Base-by-base conservation (phyloP, 2,797 vertebrate species). In the Poliocrania exsul region DNA sequence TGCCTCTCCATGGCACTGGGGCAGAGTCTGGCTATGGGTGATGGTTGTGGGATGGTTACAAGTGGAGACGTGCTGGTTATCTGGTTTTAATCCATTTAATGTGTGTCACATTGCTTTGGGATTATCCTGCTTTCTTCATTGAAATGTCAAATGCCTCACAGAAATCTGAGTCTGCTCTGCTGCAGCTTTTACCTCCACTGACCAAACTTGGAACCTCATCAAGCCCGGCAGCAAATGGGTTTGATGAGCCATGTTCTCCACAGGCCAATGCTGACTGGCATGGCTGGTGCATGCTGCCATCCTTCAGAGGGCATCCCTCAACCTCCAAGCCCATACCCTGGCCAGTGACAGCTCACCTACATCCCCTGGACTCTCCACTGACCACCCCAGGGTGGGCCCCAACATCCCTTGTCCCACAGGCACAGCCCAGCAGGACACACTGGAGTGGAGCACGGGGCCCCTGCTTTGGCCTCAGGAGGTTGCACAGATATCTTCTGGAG, bases 71-170 rank as follows among this genome's bases (percentile, higher is more conserved):
- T 11, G 86, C 80, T 44, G 83, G 25, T 81, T 44, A 73, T 69
- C 86, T 37, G 9, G 12, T 33, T 84, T 86, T 57, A 64, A 92
- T 84, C 86, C 66, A 2, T 53, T 88, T 49, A 67, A 53, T 18
- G 46, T 6, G 53, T 74, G 91, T 81, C 81, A 61, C 89, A 16
- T 90, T 60, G 89, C 86, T 94, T 67, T 31, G 11, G 7, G 66
- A 37, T 86, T 61, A 21, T 44, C 56, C 86, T 40, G 54, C 78
- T 81, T 89, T 75, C 87, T 72, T 62, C 2, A 0, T 15, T n/a
- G 49, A 95, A 96, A 95, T 95, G 95, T 94, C 95, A 95, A 84
- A 82, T 54, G 93, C 93, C 94, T 89, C 79, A 35, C 50, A 81
- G 93, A 79, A 81, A 93, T 25, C 54, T 13, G 8, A 61, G 74